Conservation (phyloP, 2,797 vertebrate species). For the Cercopithecus hamlyni region DNA sequence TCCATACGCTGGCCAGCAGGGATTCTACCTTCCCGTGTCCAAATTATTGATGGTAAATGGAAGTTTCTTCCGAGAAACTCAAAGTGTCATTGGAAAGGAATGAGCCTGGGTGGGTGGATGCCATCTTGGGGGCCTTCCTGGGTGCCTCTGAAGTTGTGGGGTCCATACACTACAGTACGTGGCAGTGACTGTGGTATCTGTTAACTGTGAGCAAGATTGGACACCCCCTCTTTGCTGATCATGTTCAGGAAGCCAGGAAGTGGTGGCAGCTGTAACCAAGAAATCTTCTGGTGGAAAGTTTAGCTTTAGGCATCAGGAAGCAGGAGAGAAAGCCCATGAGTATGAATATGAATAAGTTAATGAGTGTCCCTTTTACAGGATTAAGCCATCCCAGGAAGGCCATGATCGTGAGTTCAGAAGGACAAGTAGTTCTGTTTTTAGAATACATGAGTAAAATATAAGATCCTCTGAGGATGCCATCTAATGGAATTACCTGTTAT, state of each 20-base stretch:
- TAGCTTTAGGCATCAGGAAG: background rate
- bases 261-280: background rate
- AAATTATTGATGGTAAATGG: background rate
- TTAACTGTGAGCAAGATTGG: background rate
- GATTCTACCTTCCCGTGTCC: background rate
- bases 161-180: background rate
- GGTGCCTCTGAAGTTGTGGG: background rate
- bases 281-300: background rate
- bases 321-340: background rate
- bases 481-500: background rate
- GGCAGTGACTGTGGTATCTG: background rate
- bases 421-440: background rate
- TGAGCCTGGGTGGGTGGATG: too few relatives aligned
- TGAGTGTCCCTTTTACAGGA: background rate
- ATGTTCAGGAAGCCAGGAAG: background rate
- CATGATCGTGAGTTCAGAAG: background rate
- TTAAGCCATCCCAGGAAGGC: background rate
- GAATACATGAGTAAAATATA: background rate
- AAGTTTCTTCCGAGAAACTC: background rate
- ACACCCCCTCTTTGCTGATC: background rate
- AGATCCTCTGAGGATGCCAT: background rate
- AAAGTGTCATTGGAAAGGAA: background rate
- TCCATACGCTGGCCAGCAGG: background rate
- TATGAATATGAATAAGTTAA: background rate
- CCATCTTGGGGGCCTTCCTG: rapidly evolving